Percentiles rank a stretch among this genome's conserved stretches.
Evolutionary conservation across 2,888 invertebrate species (phyloP).

Genomic region (Cheiracanthium punctorium): DNA sequence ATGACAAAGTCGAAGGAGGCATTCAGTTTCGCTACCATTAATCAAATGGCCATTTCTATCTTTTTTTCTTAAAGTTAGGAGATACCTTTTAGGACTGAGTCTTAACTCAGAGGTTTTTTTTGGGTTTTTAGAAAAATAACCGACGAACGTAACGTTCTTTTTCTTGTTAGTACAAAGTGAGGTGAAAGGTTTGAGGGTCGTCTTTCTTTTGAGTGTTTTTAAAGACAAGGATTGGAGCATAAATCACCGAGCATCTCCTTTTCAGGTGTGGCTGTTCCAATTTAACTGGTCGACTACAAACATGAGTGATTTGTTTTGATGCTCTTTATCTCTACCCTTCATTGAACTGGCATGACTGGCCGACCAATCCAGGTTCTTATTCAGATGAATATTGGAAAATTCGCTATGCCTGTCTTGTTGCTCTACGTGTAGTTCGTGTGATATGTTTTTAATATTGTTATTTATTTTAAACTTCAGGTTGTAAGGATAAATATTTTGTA

Average conservation of each 20-base stretch:
- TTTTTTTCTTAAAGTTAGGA: slow-evolving; percentile 43
- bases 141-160: slow-evolving; percentile 56
- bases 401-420: neutral
- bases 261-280: slow-evolving; percentile 63
- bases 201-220: slow-evolving; percentile 21
- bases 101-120: slow-evolving; percentile 48
- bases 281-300: slow-evolving; percentile 55
- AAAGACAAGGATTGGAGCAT: slow-evolving; percentile 45
- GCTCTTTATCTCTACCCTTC: neutral
- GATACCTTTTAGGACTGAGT: slow-evolving; percentile 52
- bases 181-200: slow-evolving; percentile 65
- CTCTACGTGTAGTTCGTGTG: too few relatives aligned
- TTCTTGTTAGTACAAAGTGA: slow-evolving; percentile 34
- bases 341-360: neutral
- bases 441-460: too few relatives aligned
- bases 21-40: slow-evolving; percentile 40
- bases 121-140: slow-evolving; percentile 52
- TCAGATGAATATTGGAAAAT: neutral
- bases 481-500: too few relatives aligned
- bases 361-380: neutral
- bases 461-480: too few relatives aligned
- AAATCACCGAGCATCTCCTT: slow-evolving; percentile 48
- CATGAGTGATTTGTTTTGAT: slow-evolving; percentile 42
- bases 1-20: slow-evolving; percentile 50
- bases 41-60: slow-evolving; percentile 49